These are phyloP conservation scores for Cephus sareptanus DNA, from an alignment of 2,888 invertebrate genomes.

Conservation along the genomic window DNA sequence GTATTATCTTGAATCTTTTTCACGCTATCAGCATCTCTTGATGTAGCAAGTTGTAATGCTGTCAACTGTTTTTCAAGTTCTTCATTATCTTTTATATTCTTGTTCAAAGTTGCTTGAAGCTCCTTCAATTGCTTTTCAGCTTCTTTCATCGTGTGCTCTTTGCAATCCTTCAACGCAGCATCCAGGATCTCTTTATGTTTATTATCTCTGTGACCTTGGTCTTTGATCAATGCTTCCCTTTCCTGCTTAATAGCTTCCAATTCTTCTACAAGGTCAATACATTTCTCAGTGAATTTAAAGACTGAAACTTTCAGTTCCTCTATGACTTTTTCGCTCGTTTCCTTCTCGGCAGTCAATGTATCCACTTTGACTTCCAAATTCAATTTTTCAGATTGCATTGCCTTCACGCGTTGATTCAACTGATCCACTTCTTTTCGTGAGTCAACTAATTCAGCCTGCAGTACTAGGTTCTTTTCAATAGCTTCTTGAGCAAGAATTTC, in stretches of 20 bases:
- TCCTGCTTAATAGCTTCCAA: constrained; percentile 20
- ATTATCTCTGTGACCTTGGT: constrained; percentile 6
- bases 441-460: constrained; percentile 6
- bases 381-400: constrained; percentile 35
- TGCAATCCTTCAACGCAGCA: constrained; percentile 32
- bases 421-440: background rate
- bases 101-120: constrained; percentile 55
- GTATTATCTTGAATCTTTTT: background rate
- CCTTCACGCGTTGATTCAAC: constrained; percentile 16
- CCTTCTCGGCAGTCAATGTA: constrained; percentile 35
- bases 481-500: constrained; percentile 8
- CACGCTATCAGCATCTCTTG: background rate
- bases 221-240: constrained; percentile 19
- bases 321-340: constrained; percentile 6
- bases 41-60: constrained; percentile 20
- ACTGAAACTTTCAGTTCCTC: constrained; percentile 14
- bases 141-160: constrained; percentile 51
- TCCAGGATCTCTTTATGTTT: constrained; percentile 14
- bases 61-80: constrained; percentile 34
- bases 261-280: constrained; percentile 9
- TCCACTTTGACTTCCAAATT: constrained; percentile 40
- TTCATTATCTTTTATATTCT: constrained; percentile 59
- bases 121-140: constrained; percentile 55
- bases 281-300: constrained; percentile 27
- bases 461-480: constrained; percentile 12